phyloP scores from a whole-genome alignment of 2,797 vertebrate species.

The Cetoscarus ocellatus region DNA sequence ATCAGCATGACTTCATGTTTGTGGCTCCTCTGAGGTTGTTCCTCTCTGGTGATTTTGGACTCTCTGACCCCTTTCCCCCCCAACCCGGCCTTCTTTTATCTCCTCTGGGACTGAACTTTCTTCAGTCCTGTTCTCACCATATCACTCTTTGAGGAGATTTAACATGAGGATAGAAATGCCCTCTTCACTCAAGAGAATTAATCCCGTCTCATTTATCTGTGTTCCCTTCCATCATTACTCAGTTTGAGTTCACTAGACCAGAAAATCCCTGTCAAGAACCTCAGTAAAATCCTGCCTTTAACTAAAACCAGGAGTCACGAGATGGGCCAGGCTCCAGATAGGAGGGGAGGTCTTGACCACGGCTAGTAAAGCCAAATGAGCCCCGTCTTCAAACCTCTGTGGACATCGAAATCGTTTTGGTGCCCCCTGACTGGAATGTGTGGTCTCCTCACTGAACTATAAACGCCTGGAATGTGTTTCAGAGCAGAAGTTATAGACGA shows the following conservation, averaged over 20 bases:
- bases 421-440: slow-evolving; percentile 69
- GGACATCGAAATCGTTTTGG: slow-evolving; percentile 67
- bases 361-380: slow-evolving; percentile 64
- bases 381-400: slow-evolving; percentile 41
- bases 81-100: slow-evolving; percentile 19
- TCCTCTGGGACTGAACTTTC: slow-evolving; percentile 13
- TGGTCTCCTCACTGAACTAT: slow-evolving; percentile 57
- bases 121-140: slow-evolving; percentile 5
- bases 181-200: not conserved
- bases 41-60: slow-evolving; percentile 37
- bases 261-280: slow-evolving; percentile 32
- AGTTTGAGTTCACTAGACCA: slow-evolving; percentile 21
- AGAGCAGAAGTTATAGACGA: slow-evolving; percentile 32
- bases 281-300: slow-evolving; percentile 25
- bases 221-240: slow-evolving; percentile 17
- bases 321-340: slow-evolving; percentile 50
- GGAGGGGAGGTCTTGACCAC: slow-evolving; percentile 61
- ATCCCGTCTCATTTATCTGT: slow-evolving; percentile 4
- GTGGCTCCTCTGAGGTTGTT: slow-evolving; percentile 58
- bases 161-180: slow-evolving; percentile 13
- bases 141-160: slow-evolving; percentile 1
- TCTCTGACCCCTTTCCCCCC: slow-evolving; percentile 37
- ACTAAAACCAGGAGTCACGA: slow-evolving; percentile 61
- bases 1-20: slow-evolving; percentile 42
- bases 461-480: slow-evolving; percentile 68